Evolutionary conservation across 2,888 invertebrate species (phyloP).

Genomic region (Scelioninae gen. 1): DNA sequence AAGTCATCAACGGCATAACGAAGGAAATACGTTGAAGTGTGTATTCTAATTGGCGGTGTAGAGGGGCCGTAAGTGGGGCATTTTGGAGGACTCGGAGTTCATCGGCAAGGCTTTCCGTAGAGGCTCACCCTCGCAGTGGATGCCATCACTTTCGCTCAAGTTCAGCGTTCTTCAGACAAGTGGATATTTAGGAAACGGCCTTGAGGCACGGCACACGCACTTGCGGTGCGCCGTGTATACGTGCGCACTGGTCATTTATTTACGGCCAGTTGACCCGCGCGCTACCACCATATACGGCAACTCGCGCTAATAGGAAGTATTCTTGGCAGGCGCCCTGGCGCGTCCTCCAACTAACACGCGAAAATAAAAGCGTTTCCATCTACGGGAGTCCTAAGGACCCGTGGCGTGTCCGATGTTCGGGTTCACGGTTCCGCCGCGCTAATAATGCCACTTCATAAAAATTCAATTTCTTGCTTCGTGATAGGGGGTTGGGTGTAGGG

Average conservation of each 20-base stretch:
- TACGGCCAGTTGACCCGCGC: constrained; percentile 74
- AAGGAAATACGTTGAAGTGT: constrained; percentile 49
- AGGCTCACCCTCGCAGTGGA: constrained; percentile 61
- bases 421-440: constrained; percentile 63
- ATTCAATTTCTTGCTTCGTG: too few species aligned
- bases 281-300: constrained; percentile 75
- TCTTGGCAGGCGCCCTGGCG: constrained; percentile 76
- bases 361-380: constrained; percentile 79
- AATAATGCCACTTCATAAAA: constrained; percentile 25
- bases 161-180: constrained; percentile 64
- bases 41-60: constrained; percentile 52
- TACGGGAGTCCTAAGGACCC: constrained; percentile 80
- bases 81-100: constrained; percentile 55
- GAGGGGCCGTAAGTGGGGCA: constrained; percentile 57
- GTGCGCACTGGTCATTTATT: constrained; percentile 56
- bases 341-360: constrained; percentile 76
- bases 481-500: background rate
- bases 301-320: constrained; percentile 79
- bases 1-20: constrained; percentile 47
- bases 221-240: constrained; percentile 26
- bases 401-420: constrained; percentile 75
- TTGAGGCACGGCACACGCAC: constrained; percentile 69
- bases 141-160: constrained; percentile 67
- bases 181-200: constrained; percentile 78
- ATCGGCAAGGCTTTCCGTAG: constrained; percentile 47